Conservation (phyloP, 2,888 invertebrate genomes). For the Nysson spinosus region DNA sequence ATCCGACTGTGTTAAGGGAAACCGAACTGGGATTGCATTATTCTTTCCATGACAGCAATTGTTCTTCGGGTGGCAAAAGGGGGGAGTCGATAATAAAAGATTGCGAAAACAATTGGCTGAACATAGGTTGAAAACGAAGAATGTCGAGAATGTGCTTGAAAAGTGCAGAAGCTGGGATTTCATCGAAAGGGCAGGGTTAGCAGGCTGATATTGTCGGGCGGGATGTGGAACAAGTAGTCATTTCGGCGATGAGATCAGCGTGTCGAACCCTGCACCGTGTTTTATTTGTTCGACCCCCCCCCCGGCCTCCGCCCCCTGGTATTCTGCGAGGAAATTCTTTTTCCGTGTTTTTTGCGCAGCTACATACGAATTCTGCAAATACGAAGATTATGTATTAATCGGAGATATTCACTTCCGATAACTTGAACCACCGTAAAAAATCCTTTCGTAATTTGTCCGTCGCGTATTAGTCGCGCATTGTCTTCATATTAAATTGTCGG, state of each 20-base stretch:
- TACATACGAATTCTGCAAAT: not conserved
- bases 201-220: slow-evolving; percentile 77
- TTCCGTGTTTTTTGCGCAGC: not conserved
- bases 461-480: too few species aligned
- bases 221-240: slow-evolving; percentile 75
- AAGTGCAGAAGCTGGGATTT: slow-evolving; percentile 33
- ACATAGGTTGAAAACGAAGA: slow-evolving; percentile 5
- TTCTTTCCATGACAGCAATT: not conserved
- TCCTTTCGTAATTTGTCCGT: too few species aligned
- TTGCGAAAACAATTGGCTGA: not conserved
- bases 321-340: slow-evolving; percentile 29
- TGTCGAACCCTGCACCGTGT: slow-evolving; percentile 76
- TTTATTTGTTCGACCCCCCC: slow-evolving; percentile 55
- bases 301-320: too few species aligned
- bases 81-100: slow-evolving; percentile 1
- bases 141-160: not conserved
- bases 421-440: too few species aligned
- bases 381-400: not conserved
- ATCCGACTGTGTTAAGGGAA: too few species aligned
- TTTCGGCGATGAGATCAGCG: slow-evolving; percentile 78
- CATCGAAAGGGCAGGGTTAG: slow-evolving; percentile 73
- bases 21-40: too few species aligned
- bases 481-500: too few species aligned
- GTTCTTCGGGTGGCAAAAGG: too few species aligned
- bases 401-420: not conserved